These are phyloP conservation scores for Nyctibius grandis DNA, from an alignment of 2,797 vertebrate species.

Conservation along the genomic window DNA sequence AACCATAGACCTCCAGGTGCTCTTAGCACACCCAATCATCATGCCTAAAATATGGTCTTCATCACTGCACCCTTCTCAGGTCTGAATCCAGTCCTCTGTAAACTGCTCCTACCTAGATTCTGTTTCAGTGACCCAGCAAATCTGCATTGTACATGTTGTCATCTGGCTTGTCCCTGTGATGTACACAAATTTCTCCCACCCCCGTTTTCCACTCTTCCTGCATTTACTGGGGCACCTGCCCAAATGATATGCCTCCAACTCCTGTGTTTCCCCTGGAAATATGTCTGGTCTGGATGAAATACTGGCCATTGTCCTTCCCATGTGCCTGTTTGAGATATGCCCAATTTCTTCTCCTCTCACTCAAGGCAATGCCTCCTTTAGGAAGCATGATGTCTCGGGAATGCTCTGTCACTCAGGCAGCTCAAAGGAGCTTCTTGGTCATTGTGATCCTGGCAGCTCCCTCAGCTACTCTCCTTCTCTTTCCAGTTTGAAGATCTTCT, in stretches of 20 bases:
- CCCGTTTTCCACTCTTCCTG: not conserved
- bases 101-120: not conserved
- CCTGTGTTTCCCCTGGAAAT: not conserved
- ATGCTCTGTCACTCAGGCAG: not conserved
- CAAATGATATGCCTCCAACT: not conserved
- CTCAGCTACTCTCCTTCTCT: not conserved
- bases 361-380: not conserved
- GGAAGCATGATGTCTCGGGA: not conserved
- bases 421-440: not conserved
- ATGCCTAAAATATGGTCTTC: not conserved
- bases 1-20: not conserved
- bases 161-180: not conserved
- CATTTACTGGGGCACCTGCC: accelerated
- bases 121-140: not conserved
- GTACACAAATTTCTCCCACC: not conserved
- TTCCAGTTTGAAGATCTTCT: not conserved
- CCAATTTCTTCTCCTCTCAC: not conserved
- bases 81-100: not conserved
- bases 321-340: not conserved
- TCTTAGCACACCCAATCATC: not conserved
- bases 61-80: not conserved
- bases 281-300: not conserved
- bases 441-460: not conserved
- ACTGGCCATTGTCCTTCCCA: not conserved
- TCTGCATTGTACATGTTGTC: not conserved